These are phyloP conservation scores for Eumaeus atala DNA, from an alignment of 1,140 invertebrate species.

Conservation along the genomic window DNA sequence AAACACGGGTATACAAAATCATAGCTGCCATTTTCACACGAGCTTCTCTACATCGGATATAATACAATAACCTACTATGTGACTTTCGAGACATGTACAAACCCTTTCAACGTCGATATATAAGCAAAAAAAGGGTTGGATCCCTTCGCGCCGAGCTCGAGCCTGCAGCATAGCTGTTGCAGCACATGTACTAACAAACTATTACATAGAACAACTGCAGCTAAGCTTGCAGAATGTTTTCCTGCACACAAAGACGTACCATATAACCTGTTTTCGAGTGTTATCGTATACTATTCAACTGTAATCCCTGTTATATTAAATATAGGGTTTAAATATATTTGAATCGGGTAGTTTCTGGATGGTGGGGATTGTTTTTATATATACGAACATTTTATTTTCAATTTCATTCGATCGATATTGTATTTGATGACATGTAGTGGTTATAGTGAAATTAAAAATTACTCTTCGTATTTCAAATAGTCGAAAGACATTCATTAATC, in stretches of 20 bases:
- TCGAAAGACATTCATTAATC: no score
- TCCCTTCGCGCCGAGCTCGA: slow-evolving; percentile 48
- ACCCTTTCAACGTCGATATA: slow-evolving; percentile 16
- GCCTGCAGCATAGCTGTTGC: slow-evolving; percentile 42
- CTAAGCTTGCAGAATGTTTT: slow-evolving; percentile 29
- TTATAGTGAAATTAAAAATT: slow-evolving; percentile 7
- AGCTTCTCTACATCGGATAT: neutral
- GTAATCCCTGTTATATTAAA: slow-evolving; percentile 13
- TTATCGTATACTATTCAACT: slow-evolving; percentile 16
- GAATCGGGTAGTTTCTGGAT: neutral
- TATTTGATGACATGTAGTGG: slow-evolving; percentile 12
- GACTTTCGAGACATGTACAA: slow-evolving; percentile 11
- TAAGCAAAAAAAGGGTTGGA: slow-evolving; percentile 35
- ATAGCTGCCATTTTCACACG: neutral
- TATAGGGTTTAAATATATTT: slow-evolving; percentile 10
- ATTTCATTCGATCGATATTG: slow-evolving; percentile 9
- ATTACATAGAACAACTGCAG: slow-evolving; percentile 24
- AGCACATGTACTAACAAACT: slow-evolving; percentile 32
- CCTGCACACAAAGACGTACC: slow-evolving; percentile 27
- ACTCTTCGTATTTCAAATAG: neutral
- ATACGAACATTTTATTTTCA: slow-evolving; percentile 7
- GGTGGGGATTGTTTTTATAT: slow-evolving; percentile 3
- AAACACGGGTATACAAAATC: neutral
- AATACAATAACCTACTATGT: neutral
- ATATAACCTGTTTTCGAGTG: slow-evolving; percentile 23